A percentile compares a stretch with the other conserved stretches of the same genome.
phyloP scores from a whole-genome alignment of 2,888 invertebrate species.

The Tillus elongatus region DNA sequence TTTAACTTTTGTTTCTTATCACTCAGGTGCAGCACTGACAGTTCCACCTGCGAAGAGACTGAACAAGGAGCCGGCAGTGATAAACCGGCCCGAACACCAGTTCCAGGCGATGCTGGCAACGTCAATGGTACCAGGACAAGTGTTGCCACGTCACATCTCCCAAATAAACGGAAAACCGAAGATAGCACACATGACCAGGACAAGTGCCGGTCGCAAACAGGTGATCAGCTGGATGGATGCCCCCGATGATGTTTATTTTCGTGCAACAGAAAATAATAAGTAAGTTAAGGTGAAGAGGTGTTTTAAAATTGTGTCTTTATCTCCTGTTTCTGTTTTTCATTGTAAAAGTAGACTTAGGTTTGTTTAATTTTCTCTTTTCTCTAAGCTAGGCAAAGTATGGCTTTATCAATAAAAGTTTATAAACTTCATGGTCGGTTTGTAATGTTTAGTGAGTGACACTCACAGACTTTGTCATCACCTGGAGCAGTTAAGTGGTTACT shows the following conservation, averaged over 20 bases:
- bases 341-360: constrained; percentile 1
- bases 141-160: constrained; percentile 59
- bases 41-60: constrained; percentile 70
- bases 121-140: constrained; percentile 58
- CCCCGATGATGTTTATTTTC: constrained; percentile 93
- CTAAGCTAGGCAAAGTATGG: no score
- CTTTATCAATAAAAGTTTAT: no score
- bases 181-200: constrained; percentile 68
- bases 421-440: no score
- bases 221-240: constrained; percentile 98
- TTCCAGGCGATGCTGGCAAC: constrained; percentile 63
- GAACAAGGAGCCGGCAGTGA: constrained; percentile 65
- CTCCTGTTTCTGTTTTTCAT: no score
- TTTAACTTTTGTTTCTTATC: neutral
- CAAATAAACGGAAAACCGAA: constrained; percentile 78
- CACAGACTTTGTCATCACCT: no score
- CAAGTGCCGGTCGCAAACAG: constrained; percentile 71
- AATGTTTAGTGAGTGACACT: no score
- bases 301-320: no score
- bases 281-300: constrained; percentile 46
- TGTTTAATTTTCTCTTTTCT: constrained; percentile 3
- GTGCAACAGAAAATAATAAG: constrained; percentile 86
- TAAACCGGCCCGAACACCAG: constrained; percentile 58
- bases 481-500: no score
- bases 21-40: constrained; percentile 35